Conservation (phyloP, 2,113 vertebrate species). For the Phylloscopus whistleri region DNA sequence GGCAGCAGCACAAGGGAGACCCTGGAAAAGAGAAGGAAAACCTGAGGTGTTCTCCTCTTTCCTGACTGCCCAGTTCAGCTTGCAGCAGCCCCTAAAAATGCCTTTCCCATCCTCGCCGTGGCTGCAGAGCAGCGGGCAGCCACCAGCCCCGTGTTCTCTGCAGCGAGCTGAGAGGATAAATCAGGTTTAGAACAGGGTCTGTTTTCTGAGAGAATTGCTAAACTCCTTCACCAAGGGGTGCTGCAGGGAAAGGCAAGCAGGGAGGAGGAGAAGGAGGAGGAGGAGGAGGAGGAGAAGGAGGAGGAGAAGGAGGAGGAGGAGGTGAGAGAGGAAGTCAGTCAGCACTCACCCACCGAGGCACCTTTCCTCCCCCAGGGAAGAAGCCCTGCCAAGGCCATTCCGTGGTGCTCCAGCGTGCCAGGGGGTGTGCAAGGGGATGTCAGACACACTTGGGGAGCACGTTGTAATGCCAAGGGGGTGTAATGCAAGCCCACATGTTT, state of each 20-base stretch:
- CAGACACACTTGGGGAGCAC: background rate
- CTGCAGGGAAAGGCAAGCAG: background rate
- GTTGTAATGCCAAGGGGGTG: background rate
- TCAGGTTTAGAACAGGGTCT: background rate
- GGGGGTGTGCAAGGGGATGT: conserved; percentile 14
- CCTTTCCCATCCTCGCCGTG: background rate
- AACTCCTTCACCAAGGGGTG: background rate
- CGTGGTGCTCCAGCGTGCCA: background rate
- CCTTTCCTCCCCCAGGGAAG: background rate
- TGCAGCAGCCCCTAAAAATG: background rate
- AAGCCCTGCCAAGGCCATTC: background rate
- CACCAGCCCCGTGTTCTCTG: background rate
- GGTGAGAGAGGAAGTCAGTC: background rate
- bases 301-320: background rate
- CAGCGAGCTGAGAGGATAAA: background rate
- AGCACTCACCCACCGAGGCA: background rate
- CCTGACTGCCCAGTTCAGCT: background rate
- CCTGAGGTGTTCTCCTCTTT: background rate
- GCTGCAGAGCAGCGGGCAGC: fast-evolving
- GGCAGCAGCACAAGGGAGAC: background rate
- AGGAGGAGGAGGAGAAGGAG: background rate
- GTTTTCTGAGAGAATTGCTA: background rate
- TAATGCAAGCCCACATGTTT: background rate
- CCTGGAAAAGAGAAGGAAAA: background rate
- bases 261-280: background rate